A percentile compares a stretch with the other conserved stretches of the same genome.
phyloP scores from a whole-genome alignment of 2,113 vertebrate species.

The Laticauda colubrina region DNA sequence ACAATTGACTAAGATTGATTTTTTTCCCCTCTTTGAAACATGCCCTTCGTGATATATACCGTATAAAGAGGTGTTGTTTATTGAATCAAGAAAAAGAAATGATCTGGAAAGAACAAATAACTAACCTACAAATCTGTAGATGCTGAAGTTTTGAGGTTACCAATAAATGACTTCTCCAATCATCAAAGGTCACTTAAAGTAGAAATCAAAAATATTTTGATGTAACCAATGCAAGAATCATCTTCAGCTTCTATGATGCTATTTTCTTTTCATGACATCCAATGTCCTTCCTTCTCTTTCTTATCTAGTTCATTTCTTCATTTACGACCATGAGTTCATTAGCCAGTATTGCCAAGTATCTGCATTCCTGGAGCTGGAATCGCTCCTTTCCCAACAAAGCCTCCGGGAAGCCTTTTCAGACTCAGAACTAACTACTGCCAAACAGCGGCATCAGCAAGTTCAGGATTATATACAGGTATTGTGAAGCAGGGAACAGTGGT shows the following conservation, averaged over 20 bases:
- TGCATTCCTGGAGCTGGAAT: slow-evolving; percentile 85
- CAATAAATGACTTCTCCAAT: neutral
- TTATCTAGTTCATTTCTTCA: slow-evolving; percentile 82
- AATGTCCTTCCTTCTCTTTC: neutral
- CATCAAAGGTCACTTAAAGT: too few species aligned
- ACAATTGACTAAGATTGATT: neutral
- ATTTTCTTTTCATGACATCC: neutral
- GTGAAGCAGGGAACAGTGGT: fast-evolving
- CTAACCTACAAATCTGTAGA: neutral
- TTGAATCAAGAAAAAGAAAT: neutral
- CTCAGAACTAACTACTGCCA: slow-evolving; percentile 76
- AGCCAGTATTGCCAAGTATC: slow-evolving; percentile 86
- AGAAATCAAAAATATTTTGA: neutral
- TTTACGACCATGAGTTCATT: slow-evolving; percentile 83
- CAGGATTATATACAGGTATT: slow-evolving; percentile 86
- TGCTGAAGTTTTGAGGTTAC: neutral
- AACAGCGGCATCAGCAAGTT: slow-evolving; percentile 86
- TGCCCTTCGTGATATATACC: neutral
- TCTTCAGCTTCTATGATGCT: neutral
- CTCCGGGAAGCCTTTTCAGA: slow-evolving; percentile 88
- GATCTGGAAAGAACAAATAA: neutral
- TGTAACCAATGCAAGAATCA: neutral
- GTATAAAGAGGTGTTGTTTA: neutral
- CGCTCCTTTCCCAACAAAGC: slow-evolving; percentile 87
- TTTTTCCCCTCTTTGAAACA: neutral